Conservation (phyloP, 2,113 vertebrate species). For the Lucifuga dentata region DNA sequence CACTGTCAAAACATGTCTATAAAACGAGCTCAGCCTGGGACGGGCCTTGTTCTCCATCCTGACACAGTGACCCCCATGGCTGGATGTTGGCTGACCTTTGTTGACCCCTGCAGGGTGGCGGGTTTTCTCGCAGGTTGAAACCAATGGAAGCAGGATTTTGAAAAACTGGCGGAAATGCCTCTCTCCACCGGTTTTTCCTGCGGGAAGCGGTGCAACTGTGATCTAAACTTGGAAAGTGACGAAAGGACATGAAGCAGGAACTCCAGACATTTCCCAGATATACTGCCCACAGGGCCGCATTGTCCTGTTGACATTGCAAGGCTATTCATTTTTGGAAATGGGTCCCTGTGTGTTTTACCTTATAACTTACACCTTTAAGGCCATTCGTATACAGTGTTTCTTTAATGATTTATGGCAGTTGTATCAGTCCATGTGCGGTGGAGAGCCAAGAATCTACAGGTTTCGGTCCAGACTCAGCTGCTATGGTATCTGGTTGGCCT, state of each 20-base stretch:
- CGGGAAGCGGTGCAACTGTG: constrained; percentile 77
- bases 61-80: constrained; percentile 31
- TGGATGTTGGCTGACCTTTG: constrained; percentile 54
- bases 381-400: neutral
- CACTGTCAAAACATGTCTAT: constrained; percentile 72
- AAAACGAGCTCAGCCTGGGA: constrained; percentile 37
- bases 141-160: constrained; percentile 44
- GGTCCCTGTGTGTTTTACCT: neutral
- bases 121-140: constrained; percentile 23
- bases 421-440: no score
- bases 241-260: constrained; percentile 78
- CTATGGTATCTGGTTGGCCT: no score
- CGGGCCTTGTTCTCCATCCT: constrained; percentile 3
- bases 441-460: no score
- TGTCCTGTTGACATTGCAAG: constrained; percentile 56
- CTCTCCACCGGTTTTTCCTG: constrained; percentile 68
- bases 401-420: neutral
- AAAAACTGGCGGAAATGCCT: constrained; percentile 80
- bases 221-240: constrained; percentile 83
- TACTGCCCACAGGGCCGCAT: constrained; percentile 49
- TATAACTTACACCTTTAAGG: neutral
- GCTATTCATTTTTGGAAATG: constrained; percentile 24
- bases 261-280: constrained; percentile 77
- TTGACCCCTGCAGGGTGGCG: constrained; percentile 56
- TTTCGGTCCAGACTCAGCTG: no score